Evolutionary conservation across 1,140 invertebrate species (phyloP).

Genomic region (Lysiphlebus fabarum): DNA sequence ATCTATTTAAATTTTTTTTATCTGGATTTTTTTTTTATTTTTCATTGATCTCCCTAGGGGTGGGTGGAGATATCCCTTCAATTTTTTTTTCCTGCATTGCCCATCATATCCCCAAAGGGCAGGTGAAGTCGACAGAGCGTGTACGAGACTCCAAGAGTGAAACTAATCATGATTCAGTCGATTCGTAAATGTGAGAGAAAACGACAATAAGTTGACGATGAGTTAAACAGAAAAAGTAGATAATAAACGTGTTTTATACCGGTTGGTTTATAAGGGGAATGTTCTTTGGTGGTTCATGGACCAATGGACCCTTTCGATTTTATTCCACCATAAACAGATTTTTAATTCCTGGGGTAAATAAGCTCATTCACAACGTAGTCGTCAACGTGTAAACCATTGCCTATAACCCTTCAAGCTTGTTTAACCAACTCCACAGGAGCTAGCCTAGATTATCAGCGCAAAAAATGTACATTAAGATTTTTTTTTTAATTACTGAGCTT

Average conservation of each 20-base stretch:
- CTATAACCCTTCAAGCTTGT: too few species aligned
- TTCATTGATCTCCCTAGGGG: too few species aligned
- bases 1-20: too few species aligned
- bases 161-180: slow-evolving; percentile 33
- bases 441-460: too few species aligned
- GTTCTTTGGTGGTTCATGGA: slow-evolving; percentile 19
- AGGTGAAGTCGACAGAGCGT: slow-evolving; percentile 33
- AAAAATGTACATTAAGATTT: too few species aligned
- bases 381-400: too few species aligned
- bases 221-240: neutral
- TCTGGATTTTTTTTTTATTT: too few species aligned
- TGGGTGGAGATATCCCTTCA: neutral
- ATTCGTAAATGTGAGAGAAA: neutral
- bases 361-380: neutral
- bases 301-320: slow-evolving; percentile 25
- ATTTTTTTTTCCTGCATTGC: slow-evolving; percentile 7
- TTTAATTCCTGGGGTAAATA: slow-evolving; percentile 32
- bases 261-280: neutral
- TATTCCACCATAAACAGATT: slow-evolving; percentile 31
- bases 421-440: neutral
- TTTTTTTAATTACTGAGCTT: too few species aligned
- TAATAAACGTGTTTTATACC: neutral
- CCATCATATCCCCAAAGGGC: slow-evolving; percentile 11
- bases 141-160: slow-evolving; percentile 28
- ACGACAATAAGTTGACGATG: slow-evolving; percentile 8